These are phyloP conservation scores for Apis dorsata DNA, from an alignment of 1,140 invertebrate species.

Conservation along the genomic window DNA sequence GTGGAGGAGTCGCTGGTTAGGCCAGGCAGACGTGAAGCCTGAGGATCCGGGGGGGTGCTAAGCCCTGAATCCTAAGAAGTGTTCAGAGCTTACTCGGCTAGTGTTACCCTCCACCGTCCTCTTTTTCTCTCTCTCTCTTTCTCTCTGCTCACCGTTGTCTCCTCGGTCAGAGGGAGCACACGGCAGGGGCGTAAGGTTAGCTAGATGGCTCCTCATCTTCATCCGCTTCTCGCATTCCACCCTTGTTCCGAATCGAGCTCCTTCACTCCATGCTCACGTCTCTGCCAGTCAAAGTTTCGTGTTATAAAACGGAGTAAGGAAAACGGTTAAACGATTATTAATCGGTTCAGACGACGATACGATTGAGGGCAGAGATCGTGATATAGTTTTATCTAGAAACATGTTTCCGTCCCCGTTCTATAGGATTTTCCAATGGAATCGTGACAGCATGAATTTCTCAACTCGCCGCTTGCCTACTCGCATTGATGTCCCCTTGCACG, in stretches of 20 bases:
- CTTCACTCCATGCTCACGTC: neutral
- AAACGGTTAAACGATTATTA: slow-evolving; percentile 1
- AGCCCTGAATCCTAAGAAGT: slow-evolving; percentile 77
- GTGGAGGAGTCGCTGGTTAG: slow-evolving; percentile 49
- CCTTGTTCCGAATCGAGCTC: slow-evolving; percentile 60
- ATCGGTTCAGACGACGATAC: neutral
- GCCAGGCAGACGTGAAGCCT: slow-evolving; percentile 70
- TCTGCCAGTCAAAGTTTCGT: slow-evolving; percentile 1
- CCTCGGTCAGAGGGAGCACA: slow-evolving; percentile 33
- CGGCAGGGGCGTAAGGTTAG: slow-evolving; percentile 63
- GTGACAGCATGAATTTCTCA: neutral
- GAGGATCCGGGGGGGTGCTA: slow-evolving; percentile 72
- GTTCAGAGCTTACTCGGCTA: slow-evolving; percentile 78
- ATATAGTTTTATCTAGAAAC: neutral
- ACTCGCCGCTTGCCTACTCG: slow-evolving; percentile 58
- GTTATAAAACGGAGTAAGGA: neutral
- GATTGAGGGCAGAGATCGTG: neutral
- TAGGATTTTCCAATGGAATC: neutral
- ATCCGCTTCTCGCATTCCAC: slow-evolving; percentile 69
- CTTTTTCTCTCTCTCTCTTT: slow-evolving; percentile 37
- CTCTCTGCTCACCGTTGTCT: slow-evolving; percentile 29
- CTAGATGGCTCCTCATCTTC: slow-evolving; percentile 59
- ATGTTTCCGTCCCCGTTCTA: neutral
- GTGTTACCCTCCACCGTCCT: slow-evolving; percentile 70
- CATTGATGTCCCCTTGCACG: slow-evolving; percentile 46